phyloP scores from a whole-genome alignment of 1,140 invertebrate species.

The Hylyphantes graminicola region DNA sequence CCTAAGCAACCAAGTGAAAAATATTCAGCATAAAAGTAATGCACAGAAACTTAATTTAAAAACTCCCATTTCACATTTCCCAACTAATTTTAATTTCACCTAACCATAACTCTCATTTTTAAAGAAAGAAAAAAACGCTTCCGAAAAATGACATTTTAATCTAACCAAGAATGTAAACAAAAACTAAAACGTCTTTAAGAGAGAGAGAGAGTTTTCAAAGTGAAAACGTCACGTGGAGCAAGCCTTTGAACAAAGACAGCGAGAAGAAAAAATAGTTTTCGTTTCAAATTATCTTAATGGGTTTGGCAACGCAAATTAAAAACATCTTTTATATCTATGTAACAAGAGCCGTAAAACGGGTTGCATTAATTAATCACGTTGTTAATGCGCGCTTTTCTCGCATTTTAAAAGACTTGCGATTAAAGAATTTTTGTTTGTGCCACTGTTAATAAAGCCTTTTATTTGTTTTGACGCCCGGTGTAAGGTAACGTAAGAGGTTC shows the following conservation, averaged over 20 bases:
- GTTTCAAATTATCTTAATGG: slow-evolving; percentile 38
- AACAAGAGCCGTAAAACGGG: slow-evolving; percentile 23
- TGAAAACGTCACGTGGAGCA: slow-evolving; percentile 9
- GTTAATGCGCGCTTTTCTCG: slow-evolving; percentile 3
- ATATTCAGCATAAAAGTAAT: no score
- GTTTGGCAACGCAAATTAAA: slow-evolving; percentile 21
- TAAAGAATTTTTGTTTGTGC: slow-evolving; percentile 28
- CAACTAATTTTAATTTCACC: no score
- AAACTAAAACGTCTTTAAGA: slow-evolving; percentile 20
- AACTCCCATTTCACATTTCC: no score
- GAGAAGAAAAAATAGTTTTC: not conserved
- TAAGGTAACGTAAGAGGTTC: no score
- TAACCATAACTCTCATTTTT: no score
- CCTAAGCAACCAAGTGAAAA: no score
- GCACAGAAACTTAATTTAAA: no score
- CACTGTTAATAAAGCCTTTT: not conserved
- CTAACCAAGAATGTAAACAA: slow-evolving; percentile 6
- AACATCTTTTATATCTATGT: slow-evolving; percentile 4
- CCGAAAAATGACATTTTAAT: slow-evolving; percentile 33
- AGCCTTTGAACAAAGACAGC: slow-evolving; percentile 4
- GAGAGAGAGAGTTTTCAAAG: not conserved
- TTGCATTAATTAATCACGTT: slow-evolving; percentile 34
- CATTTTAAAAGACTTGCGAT: slow-evolving; percentile 18
- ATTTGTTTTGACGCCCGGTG: not conserved
- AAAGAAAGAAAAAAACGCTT: not conserved